These are phyloP conservation scores for Agriopis aurantiaria DNA, from an alignment of 2,888 invertebrate species.

Conservation along the genomic window DNA sequence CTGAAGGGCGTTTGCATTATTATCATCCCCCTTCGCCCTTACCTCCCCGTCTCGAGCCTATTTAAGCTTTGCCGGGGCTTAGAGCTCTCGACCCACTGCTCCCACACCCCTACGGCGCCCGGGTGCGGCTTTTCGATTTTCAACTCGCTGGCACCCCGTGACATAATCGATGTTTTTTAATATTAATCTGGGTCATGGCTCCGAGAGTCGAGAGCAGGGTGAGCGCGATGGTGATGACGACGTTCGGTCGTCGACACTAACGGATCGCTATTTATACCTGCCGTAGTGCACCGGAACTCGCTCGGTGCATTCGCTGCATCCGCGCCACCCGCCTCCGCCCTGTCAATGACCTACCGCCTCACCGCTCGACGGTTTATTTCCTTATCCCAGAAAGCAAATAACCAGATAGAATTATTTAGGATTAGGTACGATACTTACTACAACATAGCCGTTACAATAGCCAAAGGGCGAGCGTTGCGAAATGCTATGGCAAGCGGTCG, in stretches of 20 bases:
- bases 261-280: constrained; percentile 86
- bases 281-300: constrained; percentile 84
- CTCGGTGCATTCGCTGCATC: constrained; percentile 84
- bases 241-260: constrained; percentile 85
- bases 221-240: constrained; percentile 66
- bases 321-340: constrained; percentile 74
- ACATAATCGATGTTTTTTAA: constrained; percentile 54
- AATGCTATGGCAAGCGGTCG: constrained; percentile 75
- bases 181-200: constrained; percentile 72
- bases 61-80: constrained; percentile 51
- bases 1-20: constrained; percentile 80
- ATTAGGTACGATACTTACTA: constrained; percentile 21
- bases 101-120: constrained; percentile 53
- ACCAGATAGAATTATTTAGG: constrained; percentile 20
- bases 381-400: constrained; percentile 41
- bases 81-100: constrained; percentile 58
- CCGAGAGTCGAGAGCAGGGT: constrained; percentile 64
- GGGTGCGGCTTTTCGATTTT: constrained; percentile 45
- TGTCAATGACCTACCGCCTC: constrained; percentile 80
- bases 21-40: constrained; percentile 66
- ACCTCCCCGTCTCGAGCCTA: constrained; percentile 52
- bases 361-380: constrained; percentile 50
- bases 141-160: constrained; percentile 45
- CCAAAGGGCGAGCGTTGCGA: constrained; percentile 73
- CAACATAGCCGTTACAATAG: constrained; percentile 51